phyloP scores from a whole-genome alignment of 2,113 vertebrate species.

The Mesocricetus auratus region DNA sequence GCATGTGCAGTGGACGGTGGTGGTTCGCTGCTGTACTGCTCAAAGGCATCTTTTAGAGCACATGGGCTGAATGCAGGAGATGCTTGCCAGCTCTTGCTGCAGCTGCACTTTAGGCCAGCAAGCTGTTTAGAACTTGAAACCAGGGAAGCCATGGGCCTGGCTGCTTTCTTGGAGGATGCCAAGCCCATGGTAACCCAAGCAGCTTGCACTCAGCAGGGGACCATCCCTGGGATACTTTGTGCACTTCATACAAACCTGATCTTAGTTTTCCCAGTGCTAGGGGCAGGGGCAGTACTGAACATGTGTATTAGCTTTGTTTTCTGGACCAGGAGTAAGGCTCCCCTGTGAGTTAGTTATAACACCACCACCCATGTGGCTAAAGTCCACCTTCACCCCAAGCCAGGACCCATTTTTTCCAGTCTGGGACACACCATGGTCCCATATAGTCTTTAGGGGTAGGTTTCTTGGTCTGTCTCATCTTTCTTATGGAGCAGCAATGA shows the following conservation, averaged over 20 bases:
- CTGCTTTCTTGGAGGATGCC: neutral
- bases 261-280: neutral
- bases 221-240: neutral
- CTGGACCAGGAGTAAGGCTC: neutral
- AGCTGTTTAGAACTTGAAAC: neutral
- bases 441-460: neutral
- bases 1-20: neutral
- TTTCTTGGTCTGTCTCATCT: neutral
- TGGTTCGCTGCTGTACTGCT: neutral
- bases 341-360: neutral
- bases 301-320: neutral
- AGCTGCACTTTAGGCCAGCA: neutral
- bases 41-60: neutral
- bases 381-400: neutral
- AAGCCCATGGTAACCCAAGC: neutral
- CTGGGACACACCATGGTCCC: neutral
- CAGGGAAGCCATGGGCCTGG: neutral
- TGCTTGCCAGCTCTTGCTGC: neutral
- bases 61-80: neutral
- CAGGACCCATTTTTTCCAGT: neutral
- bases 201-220: neutral
- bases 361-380: fast-evolving
- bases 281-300: neutral
- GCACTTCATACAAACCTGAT: neutral
- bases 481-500: neutral